Evolutionary conservation across 2,797 vertebrate genomes (phyloP), one percentile per base, ranked within the genome.

Genomic region (Catamblyrhynchus diadema): DNA sequence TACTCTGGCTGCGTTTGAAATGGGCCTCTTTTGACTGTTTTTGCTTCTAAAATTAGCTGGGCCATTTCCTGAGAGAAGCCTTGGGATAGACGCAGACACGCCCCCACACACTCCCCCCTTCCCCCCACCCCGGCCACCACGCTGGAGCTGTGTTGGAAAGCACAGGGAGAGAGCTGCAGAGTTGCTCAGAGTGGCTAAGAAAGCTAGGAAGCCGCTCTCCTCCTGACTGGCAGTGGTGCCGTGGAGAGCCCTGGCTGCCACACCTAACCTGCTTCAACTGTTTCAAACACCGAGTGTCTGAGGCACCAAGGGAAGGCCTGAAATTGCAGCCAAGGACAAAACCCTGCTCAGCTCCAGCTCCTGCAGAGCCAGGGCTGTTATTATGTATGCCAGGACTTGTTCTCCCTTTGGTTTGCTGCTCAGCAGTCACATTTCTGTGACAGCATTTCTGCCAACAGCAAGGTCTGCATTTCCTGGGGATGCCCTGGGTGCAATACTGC

Each of bases 31-130:
- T 81, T 48, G 71, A 19, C 79, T 94, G 70, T 79, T 91, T 94
- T 73, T 70, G 72, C 70, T 96, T 91, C 94, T 95, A 93, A 96
- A 96, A 91, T 95, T 95, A 96, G 80, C 62, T 4, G 11, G 79
- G 87, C 70, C 81, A 56, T 91, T 96, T 96, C 94, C 94, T 45
- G 18, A 87, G 81, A 57, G 81, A 35, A 69, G 80, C 48, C 81
- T 81, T 45, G 23, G 61, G 84, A 25, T 3, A 57, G 69, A 50
- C 64, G 61, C 5, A 67, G 81, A 61, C 56, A 37, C 3, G 8
- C 37, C 33, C 33, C 45, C 5, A 11, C 22, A 56, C 54, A 25
- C 18, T 27, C 6, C 17, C 25, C 35, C 25, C 17, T 9, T 27
- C 57, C 16, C 21, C 53, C 53, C 21, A 5, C 23, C 50, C 11